These are phyloP conservation scores for Varanus komodoensis DNA, from an alignment of 2,113 vertebrate genomes.

Conservation along the genomic window DNA sequence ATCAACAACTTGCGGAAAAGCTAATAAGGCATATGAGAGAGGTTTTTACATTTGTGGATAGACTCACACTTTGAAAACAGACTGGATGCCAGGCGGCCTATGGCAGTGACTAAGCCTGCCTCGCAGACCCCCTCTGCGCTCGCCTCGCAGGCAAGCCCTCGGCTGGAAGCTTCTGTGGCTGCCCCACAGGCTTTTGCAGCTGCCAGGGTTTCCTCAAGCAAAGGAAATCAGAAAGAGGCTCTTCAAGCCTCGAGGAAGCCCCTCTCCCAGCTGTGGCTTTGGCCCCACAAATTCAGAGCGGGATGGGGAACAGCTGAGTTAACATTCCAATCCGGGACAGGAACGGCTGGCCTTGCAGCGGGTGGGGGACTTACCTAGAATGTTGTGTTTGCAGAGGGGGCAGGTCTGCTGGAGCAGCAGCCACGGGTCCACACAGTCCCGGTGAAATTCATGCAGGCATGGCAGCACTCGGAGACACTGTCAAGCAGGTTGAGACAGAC, in stretches of 20 bases:
- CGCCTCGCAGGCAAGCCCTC: too few species aligned
- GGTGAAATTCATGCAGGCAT: slow-evolving; percentile 93
- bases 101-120: background rate
- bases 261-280: background rate
- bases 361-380: slow-evolving; percentile 81
- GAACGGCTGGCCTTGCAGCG: too few species aligned
- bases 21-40: background rate
- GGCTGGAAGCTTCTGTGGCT: background rate
- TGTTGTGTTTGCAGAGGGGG: slow-evolving; percentile 93
- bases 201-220: too few species aligned
- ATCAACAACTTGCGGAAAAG: too few species aligned
- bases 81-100: background rate
- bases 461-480: slow-evolving; percentile 94
- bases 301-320: background rate
- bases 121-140: too few species aligned
- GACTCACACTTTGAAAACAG: background rate
- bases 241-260: too few species aligned
- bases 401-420: slow-evolving; percentile 94
- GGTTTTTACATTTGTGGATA: too few species aligned
- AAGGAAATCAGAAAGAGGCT: too few species aligned
- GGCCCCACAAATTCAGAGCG: background rate
- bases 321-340: background rate
- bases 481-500: accelerated
- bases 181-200: background rate
- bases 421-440: slow-evolving; percentile 95